Evolutionary conservation across 1,140 invertebrate species (phyloP), one percentile per base, ranked within the genome.

Genomic region (Brachionus koreanus): DNA sequence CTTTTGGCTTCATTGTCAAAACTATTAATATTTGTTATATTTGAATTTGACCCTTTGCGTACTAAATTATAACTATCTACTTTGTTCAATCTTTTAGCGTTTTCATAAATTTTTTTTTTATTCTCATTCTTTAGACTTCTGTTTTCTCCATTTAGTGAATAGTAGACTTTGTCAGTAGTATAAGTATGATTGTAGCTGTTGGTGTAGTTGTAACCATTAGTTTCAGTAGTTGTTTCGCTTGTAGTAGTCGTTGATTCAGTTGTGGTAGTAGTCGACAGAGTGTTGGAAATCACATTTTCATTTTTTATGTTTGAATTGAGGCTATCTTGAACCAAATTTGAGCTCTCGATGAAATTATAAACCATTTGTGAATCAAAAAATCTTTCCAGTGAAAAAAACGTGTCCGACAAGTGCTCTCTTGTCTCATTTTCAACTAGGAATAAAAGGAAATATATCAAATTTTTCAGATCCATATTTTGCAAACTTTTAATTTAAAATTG

Each of bases 221-320:
- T 6, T 9, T 63, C 63, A 35, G 25, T 65, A 25, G 33, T 65
- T 16, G 25, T 13, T n/a, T 33, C 25, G n/a, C 7, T 29, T 4
- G 25, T 33, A 13, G 37, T 39, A 7, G 65, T 57, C 9, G 33
- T 69, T 3, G 37, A 69, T 39, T 37, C 25, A 33, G 25, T 37
- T 0, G 37, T 39, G 13, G 33, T 69, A 3, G 29, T 39, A 12
- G 33, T 37, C 5, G 35, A 37, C 29, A 69, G 1, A n/a, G 33
- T 69, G n/a, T 69, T 69, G 7, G 33, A 37, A 6, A 69, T 69
- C 9, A 39, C 33, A 16, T 69, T 69, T 39, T 39, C 65, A 69
- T 69, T 69, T 19, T 69, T 69, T 19, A 69, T 37, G 12, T 39
- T 69, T 42, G 65, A 69, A 69, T 69, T 69, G 6, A 69, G 6